These are phyloP conservation scores for Frankliniella fusca DNA, from an alignment of 2,888 invertebrate species.

Conservation along the genomic window DNA sequence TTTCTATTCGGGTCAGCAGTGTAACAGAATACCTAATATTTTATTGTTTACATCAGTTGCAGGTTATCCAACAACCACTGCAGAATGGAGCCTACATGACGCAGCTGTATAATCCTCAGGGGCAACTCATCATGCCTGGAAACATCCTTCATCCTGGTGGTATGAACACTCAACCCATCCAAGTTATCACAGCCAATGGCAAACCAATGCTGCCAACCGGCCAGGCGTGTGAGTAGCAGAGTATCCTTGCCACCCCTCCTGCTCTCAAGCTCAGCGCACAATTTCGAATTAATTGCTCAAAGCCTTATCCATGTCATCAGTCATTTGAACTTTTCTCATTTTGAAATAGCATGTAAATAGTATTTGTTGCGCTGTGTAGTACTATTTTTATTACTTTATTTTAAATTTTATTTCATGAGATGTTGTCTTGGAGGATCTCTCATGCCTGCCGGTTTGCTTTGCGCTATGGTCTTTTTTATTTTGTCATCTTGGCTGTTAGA, in stretches of 20 bases:
- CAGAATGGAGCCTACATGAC: constrained; percentile 68
- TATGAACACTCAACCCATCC: constrained; percentile 62
- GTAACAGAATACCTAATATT: not conserved
- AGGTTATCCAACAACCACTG: constrained; percentile 77
- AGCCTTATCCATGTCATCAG: constrained; percentile 2
- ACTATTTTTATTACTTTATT: not conserved
- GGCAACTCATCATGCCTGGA: constrained; percentile 72
- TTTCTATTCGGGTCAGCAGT: constrained; percentile 32
- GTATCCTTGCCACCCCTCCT: not conserved
- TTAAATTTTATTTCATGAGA: not conserved
- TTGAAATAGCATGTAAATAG: not conserved
- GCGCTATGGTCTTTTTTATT: not conserved
- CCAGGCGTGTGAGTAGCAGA: constrained; percentile 21
- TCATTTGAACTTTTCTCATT: constrained; percentile 5
- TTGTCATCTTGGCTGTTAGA: no score
- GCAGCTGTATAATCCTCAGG: constrained; percentile 74
- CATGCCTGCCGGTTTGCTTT: not conserved
- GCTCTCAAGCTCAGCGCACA: not conserved
- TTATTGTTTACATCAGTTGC: constrained; percentile 52
- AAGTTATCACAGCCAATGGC: constrained; percentile 39
- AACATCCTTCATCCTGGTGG: constrained; percentile 70
- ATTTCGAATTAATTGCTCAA: constrained; percentile 33
- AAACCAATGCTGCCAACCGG: constrained; percentile 33
- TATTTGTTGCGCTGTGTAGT: not conserved
- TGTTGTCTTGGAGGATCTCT: not conserved